Evolutionary conservation across 2,888 invertebrate species (phyloP).

Genomic region (Tortrix viridana): DNA sequence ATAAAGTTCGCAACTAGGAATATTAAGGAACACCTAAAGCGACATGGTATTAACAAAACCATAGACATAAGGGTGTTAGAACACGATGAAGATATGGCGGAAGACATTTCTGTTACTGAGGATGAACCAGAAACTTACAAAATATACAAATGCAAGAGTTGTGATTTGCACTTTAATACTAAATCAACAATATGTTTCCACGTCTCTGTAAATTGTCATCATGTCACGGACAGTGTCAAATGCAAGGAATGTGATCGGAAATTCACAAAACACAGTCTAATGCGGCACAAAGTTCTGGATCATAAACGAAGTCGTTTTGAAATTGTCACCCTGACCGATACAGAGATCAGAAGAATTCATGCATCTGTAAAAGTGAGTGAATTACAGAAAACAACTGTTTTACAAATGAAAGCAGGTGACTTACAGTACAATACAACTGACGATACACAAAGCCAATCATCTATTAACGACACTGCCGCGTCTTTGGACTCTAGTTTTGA

Average conservation of each 20-base stretch:
- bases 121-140: background rate
- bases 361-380: no score
- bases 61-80: conserved; percentile 8
- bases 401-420: background rate
- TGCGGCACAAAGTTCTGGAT: conserved; percentile 26
- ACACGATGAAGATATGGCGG: background rate
- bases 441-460: conserved; percentile 42
- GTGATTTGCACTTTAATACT: conserved; percentile 14
- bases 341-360: background rate
- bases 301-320: background rate
- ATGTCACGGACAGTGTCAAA: background rate
- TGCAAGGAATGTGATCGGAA: conserved; percentile 42
- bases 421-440: background rate
- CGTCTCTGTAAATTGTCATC: background rate
- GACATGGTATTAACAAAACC: conserved; percentile 1
- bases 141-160: conserved; percentile 18
- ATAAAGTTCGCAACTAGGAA: conserved; percentile 21
- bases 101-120: background rate
- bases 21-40: conserved; percentile 18
- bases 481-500: conserved; percentile 5
- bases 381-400: no score
- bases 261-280: conserved; percentile 18
- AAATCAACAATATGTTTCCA: background rate
- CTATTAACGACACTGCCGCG: conserved; percentile 8
- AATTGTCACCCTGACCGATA: background rate